Percentiles rank a stretch among this genome's conserved stretches.
Conservation (phyloP, 2,797 vertebrate genomes). For the Smutsia gigantea region DNA sequence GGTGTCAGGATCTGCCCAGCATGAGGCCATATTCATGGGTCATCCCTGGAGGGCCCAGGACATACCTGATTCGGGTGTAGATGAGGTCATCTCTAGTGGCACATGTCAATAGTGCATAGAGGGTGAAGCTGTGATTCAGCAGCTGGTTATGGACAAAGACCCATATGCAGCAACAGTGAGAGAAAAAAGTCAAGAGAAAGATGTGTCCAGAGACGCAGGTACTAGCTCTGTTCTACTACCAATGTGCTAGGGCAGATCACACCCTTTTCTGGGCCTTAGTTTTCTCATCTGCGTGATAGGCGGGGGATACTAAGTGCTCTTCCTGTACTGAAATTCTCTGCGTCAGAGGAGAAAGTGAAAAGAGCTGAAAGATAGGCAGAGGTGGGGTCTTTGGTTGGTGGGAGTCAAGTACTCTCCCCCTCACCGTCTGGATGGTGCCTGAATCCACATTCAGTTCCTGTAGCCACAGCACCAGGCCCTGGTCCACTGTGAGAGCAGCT, state of each 20-base stretch:
- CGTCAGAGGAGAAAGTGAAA: background rate
- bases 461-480: conserved; percentile 89
- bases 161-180: background rate
- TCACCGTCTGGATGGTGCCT: conserved; percentile 89
- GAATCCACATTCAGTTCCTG: conserved; percentile 87
- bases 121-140: conserved; percentile 90
- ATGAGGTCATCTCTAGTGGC: conserved; percentile 91
- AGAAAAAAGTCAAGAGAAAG: background rate
- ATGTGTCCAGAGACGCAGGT: background rate
- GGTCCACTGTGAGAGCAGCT: conserved; percentile 65
- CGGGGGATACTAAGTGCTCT: background rate
- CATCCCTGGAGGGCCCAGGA: background rate
- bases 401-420: background rate
- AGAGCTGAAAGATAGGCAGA: background rate
- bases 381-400: background rate
- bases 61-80: conserved; percentile 92
- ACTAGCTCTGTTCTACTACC: background rate
- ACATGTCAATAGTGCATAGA: conserved; percentile 88
- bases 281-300: background rate
- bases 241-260: background rate
- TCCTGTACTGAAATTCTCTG: background rate
- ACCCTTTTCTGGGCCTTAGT: background rate
- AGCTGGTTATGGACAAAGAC: conserved; percentile 84
- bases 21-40: background rate
- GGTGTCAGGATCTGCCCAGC: background rate